Base-by-base conservation (phyloP, 2,888 invertebrate genomes). In the Venusia cambrica region DNA sequence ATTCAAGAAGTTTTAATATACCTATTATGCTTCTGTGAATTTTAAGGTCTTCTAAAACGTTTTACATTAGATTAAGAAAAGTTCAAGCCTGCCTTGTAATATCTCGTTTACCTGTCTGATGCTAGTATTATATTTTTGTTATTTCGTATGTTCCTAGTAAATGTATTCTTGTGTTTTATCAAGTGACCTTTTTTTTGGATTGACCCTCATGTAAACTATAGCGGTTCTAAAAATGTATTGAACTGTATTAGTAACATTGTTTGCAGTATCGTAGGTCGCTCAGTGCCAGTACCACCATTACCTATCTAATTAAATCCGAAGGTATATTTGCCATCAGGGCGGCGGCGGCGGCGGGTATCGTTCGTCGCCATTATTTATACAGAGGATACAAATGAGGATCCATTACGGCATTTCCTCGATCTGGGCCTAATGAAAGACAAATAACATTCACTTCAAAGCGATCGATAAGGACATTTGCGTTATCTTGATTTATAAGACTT, bases 341-440 rank as follows among this genome's bases (percentile, higher is more conserved):
- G 57, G 58, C 52, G 54, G 43, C 59, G 59, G 56, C 56, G 60
- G 66, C 57, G 55, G 53, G 57, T 62, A 69, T 62, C 68, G 61
- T 62, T 59, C 62, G 48, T 38, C 60, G 56, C 68, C 72, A 72
- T 74, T 78, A 77, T 77, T 77, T 77, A 75, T 71, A 71, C 67
- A 75, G 71, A 60, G 61, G 63, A 74, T 76, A 78, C 73, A 78
- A 79, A 80, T 78, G 77, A 75, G 73, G 67, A 71, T 75, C 76
- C 75, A 75, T 76, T 74, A 78, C 74, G 60, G 73, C 71, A 75
- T 77, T 73, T 78, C 73, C 71, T 71, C 78, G 75, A 76, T 78
- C 67, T 69, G 69, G 60, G 66, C 60, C 73, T 76, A 76, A 77
- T 78, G 77, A 79, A 76, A 77, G 75, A 76, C 76, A 79, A 79